Evolutionary conservation across 2,797 vertebrate genomes (phyloP).

Genomic region (Tenualosa ilisha): DNA sequence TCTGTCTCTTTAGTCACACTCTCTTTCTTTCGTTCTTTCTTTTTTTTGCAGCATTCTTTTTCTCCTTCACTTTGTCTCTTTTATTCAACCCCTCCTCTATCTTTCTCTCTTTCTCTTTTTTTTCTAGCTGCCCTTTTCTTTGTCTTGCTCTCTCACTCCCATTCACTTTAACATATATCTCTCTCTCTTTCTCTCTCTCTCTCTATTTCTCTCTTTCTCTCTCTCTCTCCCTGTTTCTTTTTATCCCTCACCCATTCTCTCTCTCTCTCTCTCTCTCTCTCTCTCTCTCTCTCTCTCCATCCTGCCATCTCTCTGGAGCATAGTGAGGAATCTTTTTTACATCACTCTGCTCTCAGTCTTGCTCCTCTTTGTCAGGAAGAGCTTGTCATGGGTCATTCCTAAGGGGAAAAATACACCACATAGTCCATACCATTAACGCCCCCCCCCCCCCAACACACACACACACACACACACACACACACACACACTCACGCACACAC

Average conservation of each 20-base stretch:
- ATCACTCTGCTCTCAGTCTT: background rate
- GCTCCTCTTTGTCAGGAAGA: background rate
- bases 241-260: no score
- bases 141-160: background rate
- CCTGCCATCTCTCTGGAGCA: background rate
- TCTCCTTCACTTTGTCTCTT: background rate
- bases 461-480: no score
- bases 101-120: background rate
- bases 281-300: background rate
- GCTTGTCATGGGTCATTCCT: background rate
- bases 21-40: background rate
- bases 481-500: no score
- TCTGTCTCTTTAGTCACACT: background rate
- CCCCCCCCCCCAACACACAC: no score
- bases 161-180: background rate
- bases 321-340: background rate
- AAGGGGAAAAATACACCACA: background rate
- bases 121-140: background rate
- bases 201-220: background rate
- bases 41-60: background rate
- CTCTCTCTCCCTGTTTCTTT: background rate
- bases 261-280: background rate
- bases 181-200: background rate
- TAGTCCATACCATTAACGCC: background rate
- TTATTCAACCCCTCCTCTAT: background rate